These are phyloP conservation scores for Atta colombica DNA, from an alignment of 1,140 invertebrate genomes.

Conservation along the genomic window DNA sequence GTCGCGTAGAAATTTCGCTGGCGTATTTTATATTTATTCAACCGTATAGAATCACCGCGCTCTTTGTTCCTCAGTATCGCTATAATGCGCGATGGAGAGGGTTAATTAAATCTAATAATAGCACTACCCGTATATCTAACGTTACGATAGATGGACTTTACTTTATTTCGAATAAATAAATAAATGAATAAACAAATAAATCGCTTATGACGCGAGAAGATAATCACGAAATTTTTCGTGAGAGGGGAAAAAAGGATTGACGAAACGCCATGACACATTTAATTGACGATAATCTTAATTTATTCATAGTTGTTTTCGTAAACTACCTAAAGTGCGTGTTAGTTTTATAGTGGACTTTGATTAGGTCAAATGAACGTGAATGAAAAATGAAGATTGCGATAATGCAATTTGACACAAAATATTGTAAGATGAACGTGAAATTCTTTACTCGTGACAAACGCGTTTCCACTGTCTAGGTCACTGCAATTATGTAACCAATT, in stretches of 20 bases:
- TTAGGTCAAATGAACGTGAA: neutral
- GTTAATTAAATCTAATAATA: neutral
- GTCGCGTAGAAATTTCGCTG: slow-evolving; percentile 3
- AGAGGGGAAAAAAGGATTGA: neutral
- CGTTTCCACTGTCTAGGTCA: neutral
- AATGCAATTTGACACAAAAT: neutral
- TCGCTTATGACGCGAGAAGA: neutral
- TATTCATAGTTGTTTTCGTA: neutral
- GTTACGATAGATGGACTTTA: neutral
- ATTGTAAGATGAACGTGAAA: neutral
- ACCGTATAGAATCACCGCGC: neutral
- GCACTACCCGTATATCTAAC: neutral
- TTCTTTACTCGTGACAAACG: neutral
- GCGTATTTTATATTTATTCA: neutral
- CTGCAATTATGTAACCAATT: neutral
- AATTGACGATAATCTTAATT: slow-evolving; percentile 7
- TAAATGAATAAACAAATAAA: neutral
- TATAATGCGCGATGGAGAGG: too few species aligned
- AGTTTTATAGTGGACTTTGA: neutral
- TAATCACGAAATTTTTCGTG: neutral
- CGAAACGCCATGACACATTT: neutral
- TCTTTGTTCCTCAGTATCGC: slow-evolving; percentile 6
- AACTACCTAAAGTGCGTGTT: neutral
- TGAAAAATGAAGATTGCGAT: neutral
- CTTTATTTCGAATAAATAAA: neutral